Percentiles rank a stretch among this genome's conserved stretches.
phyloP scores from a whole-genome alignment of 2,888 invertebrate genomes.

The Tetranychus piercei region DNA sequence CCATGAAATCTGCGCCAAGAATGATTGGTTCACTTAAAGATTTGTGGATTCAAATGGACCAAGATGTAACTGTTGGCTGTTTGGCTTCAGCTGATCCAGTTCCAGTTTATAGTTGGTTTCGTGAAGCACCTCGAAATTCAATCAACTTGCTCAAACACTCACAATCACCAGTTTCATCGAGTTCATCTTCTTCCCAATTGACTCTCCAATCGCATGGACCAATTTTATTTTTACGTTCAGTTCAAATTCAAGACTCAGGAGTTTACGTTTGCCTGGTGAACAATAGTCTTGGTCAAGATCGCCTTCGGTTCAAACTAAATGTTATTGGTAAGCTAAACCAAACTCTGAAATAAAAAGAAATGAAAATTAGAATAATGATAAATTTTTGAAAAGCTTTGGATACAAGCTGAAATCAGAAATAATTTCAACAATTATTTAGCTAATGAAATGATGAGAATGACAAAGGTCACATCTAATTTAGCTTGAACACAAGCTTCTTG shows the following conservation, averaged over 20 bases:
- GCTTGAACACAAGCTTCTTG: too few species aligned
- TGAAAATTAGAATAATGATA: background rate
- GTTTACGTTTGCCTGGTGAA: background rate
- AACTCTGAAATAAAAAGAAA: too few species aligned
- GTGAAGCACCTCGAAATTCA: background rate
- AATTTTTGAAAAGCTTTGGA: background rate
- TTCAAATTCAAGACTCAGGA: background rate
- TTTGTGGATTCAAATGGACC: background rate
- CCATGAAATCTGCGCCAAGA: conserved; percentile 1
- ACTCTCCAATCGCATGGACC: background rate
- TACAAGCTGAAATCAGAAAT: background rate
- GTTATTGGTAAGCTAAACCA: background rate
- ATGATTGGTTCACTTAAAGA: conserved; percentile 6
- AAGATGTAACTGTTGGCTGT: conserved; percentile 26
- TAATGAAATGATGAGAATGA: background rate
- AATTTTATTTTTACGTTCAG: conserved; percentile 16
- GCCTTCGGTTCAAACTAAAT: background rate
- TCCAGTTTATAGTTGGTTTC: conserved; percentile 32
- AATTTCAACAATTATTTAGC: background rate
- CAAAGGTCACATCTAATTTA: background rate
- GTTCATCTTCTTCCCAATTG: background rate
- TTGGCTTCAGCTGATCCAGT: conserved; percentile 33
- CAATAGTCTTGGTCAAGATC: background rate
- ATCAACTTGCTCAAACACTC: conserved; percentile 21
- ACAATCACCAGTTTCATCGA: background rate